phyloP scores from a whole-genome alignment of 2,797 vertebrate species.

The Heliangelus exortis region DNA sequence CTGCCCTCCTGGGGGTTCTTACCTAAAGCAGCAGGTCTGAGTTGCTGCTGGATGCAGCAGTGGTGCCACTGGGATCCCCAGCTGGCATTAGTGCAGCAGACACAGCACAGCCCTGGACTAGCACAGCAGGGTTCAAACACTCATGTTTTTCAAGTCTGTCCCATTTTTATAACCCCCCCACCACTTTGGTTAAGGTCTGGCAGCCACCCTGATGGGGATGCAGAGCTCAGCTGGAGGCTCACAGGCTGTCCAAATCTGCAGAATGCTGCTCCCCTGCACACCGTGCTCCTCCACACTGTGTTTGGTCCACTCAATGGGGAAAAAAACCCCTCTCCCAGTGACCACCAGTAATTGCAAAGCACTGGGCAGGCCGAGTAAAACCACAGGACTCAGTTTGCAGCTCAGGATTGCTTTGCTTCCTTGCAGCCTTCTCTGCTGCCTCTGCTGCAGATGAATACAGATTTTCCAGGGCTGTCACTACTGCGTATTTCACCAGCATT shows the following conservation, averaged over 20 bases:
- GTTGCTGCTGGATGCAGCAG: background rate
- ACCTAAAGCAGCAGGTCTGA: background rate
- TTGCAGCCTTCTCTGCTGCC: background rate
- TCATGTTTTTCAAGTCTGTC: background rate
- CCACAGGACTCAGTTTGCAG: accelerated
- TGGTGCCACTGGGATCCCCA: background rate
- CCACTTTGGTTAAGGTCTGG: background rate
- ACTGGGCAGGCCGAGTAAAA: background rate
- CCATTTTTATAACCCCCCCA: accelerated
- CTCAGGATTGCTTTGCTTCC: background rate
- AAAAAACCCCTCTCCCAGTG: background rate
- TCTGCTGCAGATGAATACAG: conserved; percentile 1
- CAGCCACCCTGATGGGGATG: background rate
- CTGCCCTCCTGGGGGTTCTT: accelerated
- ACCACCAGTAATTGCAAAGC: background rate
- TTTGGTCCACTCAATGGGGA: background rate
- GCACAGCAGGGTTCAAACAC: background rate
- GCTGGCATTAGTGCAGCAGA: background rate
- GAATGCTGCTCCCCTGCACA: background rate
- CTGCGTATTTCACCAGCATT: background rate
- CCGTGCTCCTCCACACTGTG: accelerated
- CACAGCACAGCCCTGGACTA: background rate
- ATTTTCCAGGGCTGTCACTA: conserved; percentile 52
- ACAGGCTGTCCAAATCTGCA: background rate
- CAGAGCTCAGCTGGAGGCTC: background rate